A percentile compares a stretch with the other conserved stretches of the same genome.
Evolutionary conservation across 2,888 invertebrate genomes (phyloP).

Genomic region (Hydrotaea diabolus): DNA sequence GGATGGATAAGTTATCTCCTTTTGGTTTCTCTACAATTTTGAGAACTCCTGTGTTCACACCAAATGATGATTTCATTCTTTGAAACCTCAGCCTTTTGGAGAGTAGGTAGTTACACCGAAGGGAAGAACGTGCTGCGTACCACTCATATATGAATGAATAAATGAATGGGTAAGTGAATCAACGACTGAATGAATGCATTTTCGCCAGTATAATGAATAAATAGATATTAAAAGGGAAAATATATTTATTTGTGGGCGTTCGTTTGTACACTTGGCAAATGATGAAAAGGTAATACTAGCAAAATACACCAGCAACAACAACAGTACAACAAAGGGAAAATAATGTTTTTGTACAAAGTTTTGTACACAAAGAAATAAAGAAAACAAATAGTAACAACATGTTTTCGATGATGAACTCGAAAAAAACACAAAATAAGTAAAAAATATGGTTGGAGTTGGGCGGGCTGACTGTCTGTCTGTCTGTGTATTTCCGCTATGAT

Average conservation of each 20-base stretch:
- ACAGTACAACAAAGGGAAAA: neutral
- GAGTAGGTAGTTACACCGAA: neutral
- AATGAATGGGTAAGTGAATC: neutral
- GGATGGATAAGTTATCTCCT: too few relatives aligned
- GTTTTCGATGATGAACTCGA: neutral
- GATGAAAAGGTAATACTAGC: neutral
- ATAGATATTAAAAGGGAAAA: slow-evolving; percentile 37
- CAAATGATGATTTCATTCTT: slow-evolving; percentile 12
- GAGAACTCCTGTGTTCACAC: too few relatives aligned
- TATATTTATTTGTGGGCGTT: slow-evolving; percentile 12
- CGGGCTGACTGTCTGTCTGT: neutral
- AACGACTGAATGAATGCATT: neutral
- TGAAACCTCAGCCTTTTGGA: neutral
- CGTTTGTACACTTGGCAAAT: neutral
- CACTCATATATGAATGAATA: slow-evolving; percentile 22
- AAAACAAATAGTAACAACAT: neutral
- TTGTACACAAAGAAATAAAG: neutral
- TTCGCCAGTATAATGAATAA: slow-evolving; percentile 39
- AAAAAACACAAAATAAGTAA: neutral
- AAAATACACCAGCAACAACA: neutral
- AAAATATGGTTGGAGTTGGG: neutral
- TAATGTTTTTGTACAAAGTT: neutral
- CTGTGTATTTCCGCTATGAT: neutral
- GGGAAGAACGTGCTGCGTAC: neutral
- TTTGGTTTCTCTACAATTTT: too few relatives aligned